phyloP scores from a whole-genome alignment of 2,113 vertebrate species.

The Mesitornis unicolor region DNA sequence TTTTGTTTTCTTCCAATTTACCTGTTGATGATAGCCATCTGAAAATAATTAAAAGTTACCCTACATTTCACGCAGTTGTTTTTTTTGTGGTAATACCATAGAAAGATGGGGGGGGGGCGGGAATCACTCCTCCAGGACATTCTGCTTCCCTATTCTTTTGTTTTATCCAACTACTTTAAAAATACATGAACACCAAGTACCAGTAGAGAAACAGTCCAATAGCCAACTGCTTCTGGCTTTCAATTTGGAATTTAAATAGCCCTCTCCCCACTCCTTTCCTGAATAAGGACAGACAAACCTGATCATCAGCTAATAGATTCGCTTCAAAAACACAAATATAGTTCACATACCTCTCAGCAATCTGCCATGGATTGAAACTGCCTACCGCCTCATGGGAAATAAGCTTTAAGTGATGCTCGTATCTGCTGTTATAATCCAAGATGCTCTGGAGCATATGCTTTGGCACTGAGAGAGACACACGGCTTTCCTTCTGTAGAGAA shows the following conservation, averaged over 20 bases:
- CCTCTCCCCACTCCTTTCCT: not conserved
- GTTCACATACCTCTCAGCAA: conserved; percentile 84
- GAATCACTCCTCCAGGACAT: not conserved
- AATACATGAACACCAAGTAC: not conserved
- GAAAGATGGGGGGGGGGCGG: not conserved
- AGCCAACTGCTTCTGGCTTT: not conserved
- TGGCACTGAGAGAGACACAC: conserved; percentile 72
- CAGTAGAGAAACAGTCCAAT: not conserved
- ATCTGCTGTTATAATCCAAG: conserved; percentile 75
- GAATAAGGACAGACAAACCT: not conserved
- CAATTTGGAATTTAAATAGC: not conserved
- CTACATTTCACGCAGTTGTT: not conserved
- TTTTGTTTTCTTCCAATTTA: not conserved
- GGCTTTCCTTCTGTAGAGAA: not conserved
- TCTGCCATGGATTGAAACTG: conserved; percentile 84
- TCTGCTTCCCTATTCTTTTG: not conserved
- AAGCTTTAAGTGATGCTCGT: conserved; percentile 77
- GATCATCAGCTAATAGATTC: not conserved
- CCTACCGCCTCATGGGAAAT: conserved; percentile 81
- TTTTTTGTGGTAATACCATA: not conserved
- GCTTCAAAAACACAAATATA: not conserved
- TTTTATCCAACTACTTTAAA: not conserved
- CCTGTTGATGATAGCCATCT: not conserved
- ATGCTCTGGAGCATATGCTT: conserved; percentile 75
- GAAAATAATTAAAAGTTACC: not conserved